Evolutionary conservation across 2,113 vertebrate species (phyloP), one percentile per base, ranked within the genome.

Genomic region (Eclectus roratus): DNA sequence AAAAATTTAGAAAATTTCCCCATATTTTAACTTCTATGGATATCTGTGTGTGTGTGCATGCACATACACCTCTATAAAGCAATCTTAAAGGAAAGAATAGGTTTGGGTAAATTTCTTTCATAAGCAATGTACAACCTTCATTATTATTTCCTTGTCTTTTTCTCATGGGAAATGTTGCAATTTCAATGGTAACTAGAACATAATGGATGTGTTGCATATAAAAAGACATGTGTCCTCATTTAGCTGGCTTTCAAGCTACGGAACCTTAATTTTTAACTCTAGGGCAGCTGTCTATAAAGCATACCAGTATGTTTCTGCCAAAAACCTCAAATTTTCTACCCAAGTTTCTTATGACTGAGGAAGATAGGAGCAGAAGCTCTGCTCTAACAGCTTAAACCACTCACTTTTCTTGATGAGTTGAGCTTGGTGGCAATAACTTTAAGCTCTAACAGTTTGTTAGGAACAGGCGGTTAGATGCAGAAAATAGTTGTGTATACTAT

Each of bases 11-110:
- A 76, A 88, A 73, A 37, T 18, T 61, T 61, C 24, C 7, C 14
- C 7, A 27, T 77, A 56, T 81, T 71, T 88, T 69, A n/a, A 68
- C 2, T 71, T 61, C 16, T 35, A 18, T 37, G 7, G 1, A 2
- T 31, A 1, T 25, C 1, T 55, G 3, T 49, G 1, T 55, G 29
- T n/a, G 20, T 21, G 8, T 7, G 5, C 2, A 2, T 21, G 4
- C 39, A 11, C 28, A 58, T 39, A 13, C 50, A 64, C 8, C 29
- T 58, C 20, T 39, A 31, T 31, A 68, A 80, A 80, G 18, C 0
- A 1, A 44, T 35, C 37, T 47, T n/a, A 63, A 58, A 76, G 17
- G 33, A 73, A 74, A 73, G 3, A 44, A 63, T 27, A 10, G 5
- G 14, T 56, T 63, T 85, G 41, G 35, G 9, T 63, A 37, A 25